These are phyloP conservation scores for Lamellibrachia columna DNA, from an alignment of 2,888 invertebrate species.

Conservation along the genomic window DNA sequence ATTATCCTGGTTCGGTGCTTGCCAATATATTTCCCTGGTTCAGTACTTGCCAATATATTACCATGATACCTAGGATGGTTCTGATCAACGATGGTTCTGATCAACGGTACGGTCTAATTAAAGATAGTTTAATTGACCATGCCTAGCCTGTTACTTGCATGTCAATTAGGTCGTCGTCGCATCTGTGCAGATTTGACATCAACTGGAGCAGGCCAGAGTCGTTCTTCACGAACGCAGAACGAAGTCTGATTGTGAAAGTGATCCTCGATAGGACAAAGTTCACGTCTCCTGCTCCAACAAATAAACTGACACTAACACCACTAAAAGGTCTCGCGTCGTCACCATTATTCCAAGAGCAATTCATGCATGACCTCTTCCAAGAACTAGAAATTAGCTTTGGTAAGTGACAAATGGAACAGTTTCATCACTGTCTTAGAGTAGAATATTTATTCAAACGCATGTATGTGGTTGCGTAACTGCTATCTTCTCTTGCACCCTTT, in stretches of 20 bases:
- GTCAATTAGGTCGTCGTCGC: neutral
- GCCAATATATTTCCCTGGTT: no score
- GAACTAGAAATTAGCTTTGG: neutral
- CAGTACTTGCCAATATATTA: no score
- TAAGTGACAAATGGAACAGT: neutral
- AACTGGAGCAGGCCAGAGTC: constrained; percentile 58
- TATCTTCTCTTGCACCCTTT: no score
- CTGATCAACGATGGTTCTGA: no score
- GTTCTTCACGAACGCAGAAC: constrained; percentile 86
- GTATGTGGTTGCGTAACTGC: no score
- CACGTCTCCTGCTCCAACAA: constrained; percentile 60
- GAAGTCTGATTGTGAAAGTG: constrained; percentile 90
- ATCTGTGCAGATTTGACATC: constrained; percentile 79
- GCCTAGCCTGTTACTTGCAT: neutral
- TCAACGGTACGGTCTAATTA: no score
- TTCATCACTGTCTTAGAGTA: neutral
- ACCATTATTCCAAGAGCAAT: neutral
- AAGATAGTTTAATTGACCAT: no score
- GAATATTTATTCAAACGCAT: neutral
- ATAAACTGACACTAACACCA: neutral
- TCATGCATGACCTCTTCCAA: neutral
- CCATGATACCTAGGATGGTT: no score
- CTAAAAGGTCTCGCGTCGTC: neutral
- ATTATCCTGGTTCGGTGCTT: no score
- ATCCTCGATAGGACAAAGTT: constrained; percentile 89